Percentiles rank a stretch among this genome's conserved stretches.
Conservation (phyloP, 2,113 vertebrate genomes). For the Cinclus mexicanus region DNA sequence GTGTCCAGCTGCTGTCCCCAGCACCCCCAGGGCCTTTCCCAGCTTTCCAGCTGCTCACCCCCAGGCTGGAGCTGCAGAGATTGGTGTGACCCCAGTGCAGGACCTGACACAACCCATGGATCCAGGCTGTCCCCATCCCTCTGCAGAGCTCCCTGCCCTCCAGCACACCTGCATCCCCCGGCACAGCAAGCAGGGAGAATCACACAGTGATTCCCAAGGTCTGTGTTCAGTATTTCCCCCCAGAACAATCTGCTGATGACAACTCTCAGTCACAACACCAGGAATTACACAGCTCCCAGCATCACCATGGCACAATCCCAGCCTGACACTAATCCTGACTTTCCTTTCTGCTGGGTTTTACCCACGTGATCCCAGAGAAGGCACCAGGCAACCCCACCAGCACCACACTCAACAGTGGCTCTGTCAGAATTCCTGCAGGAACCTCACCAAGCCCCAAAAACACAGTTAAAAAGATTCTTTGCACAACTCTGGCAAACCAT, state of each 20-base stretch:
- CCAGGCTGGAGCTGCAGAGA: neutral
- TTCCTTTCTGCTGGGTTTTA: neutral
- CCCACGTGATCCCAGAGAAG: fast-evolving
- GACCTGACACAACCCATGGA: neutral
- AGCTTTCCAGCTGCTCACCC: neutral
- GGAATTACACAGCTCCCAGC: neutral
- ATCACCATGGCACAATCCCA: neutral
- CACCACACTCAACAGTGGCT: neutral
- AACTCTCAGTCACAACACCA: neutral
- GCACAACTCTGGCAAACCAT: neutral
- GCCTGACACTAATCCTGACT: neutral
- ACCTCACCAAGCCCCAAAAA: neutral
- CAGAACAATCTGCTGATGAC: neutral
- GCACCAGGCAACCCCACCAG: neutral
- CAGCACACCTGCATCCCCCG: neutral
- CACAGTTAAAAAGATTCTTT: neutral
- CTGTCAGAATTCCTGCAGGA: neutral
- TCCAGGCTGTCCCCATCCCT: no score
- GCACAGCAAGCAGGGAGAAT: neutral
- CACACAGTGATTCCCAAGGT: neutral
- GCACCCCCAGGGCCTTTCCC: neutral
- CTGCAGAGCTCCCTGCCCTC: neutral
- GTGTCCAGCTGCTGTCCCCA: neutral
- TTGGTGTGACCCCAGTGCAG: neutral
- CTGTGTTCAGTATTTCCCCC: neutral